A percentile compares a stretch with the other conserved stretches of the same genome.
Evolutionary conservation across 2,888 invertebrate species (phyloP).

Genomic region (Crioceris asparagi): DNA sequence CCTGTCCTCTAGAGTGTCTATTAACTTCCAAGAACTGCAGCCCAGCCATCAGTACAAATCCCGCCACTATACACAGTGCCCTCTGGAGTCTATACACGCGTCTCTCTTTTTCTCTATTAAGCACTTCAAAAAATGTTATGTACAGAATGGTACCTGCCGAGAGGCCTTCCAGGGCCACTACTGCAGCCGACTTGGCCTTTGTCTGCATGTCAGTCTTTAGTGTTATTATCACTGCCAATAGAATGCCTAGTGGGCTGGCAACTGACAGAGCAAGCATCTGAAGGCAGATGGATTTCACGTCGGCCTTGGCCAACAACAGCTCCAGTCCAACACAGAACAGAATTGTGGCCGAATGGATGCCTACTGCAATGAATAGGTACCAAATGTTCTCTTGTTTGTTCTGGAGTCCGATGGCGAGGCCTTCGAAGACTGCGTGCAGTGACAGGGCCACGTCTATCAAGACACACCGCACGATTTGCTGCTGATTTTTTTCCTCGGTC

Average conservation of each 20-base stretch:
- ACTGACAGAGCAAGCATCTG: conserved; percentile 40
- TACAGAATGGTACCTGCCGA: conserved; percentile 44
- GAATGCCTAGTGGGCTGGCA: conserved; percentile 42
- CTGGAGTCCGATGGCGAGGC: conserved; percentile 44
- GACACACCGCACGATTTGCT: conserved; percentile 35
- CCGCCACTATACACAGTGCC: conserved; percentile 33
- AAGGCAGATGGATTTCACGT: conserved; percentile 32
- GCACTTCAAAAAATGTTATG: conserved; percentile 43
- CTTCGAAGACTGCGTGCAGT: conserved; percentile 46
- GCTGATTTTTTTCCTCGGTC: conserved; percentile 23
- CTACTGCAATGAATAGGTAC: conserved; percentile 43
- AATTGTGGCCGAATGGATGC: conserved; percentile 44
- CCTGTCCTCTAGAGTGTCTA: too few species aligned
- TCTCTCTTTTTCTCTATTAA: conserved; percentile 38
- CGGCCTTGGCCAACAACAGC: conserved; percentile 38
- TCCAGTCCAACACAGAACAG: conserved; percentile 45
- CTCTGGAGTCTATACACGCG: conserved; percentile 32
- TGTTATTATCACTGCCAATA: conserved; percentile 39
- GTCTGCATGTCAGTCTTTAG: conserved; percentile 32
- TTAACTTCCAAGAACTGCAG: conserved; percentile 24
- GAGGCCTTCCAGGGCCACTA: conserved; percentile 39
- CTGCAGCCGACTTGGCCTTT: conserved; percentile 33
- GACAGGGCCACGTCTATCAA: conserved; percentile 42
- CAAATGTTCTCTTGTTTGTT: conserved; percentile 38
- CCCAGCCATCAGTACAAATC: conserved; percentile 35